Conservation (phyloP, 2,113 vertebrate genomes). For the Salvelinus fontinalis region DNA sequence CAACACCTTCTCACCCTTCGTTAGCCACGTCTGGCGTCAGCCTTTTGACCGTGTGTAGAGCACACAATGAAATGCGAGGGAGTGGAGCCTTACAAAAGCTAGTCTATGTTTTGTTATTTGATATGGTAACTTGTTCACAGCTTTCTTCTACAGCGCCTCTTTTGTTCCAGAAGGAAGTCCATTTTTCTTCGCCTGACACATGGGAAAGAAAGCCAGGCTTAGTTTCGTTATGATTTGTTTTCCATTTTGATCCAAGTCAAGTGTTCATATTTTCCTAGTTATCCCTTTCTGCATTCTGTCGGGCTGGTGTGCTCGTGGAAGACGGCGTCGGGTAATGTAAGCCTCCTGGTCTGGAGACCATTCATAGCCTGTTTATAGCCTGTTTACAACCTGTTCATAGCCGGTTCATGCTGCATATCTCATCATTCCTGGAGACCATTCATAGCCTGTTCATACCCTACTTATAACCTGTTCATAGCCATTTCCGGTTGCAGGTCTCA, state of each 20-base stretch:
- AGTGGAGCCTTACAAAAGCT: neutral
- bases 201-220: neutral
- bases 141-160: neutral
- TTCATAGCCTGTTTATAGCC: neutral
- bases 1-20: constrained; percentile 8
- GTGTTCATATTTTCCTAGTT: constrained; percentile 24
- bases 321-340: neutral
- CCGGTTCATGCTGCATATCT: too few relatives aligned
- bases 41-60: neutral
- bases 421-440: neutral
- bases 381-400: too few relatives aligned
- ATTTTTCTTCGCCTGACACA: constrained; percentile 5
- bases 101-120: neutral
- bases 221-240: constrained; percentile 20
- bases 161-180: constrained; percentile 2
- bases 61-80: constrained; percentile 6
- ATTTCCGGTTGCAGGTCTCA: neutral
- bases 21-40: neutral
- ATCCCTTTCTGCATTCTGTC: neutral
- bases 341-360: neutral
- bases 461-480: neutral
- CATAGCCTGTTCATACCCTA: neutral
- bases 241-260: constrained; percentile 1
- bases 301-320: neutral
- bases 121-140: neutral